A percentile compares a stretch with the other conserved stretches of the same genome.
These are phyloP conservation scores for Varanus komodoensis DNA, from an alignment of 2,113 vertebrate species.

Conservation along the genomic window DNA sequence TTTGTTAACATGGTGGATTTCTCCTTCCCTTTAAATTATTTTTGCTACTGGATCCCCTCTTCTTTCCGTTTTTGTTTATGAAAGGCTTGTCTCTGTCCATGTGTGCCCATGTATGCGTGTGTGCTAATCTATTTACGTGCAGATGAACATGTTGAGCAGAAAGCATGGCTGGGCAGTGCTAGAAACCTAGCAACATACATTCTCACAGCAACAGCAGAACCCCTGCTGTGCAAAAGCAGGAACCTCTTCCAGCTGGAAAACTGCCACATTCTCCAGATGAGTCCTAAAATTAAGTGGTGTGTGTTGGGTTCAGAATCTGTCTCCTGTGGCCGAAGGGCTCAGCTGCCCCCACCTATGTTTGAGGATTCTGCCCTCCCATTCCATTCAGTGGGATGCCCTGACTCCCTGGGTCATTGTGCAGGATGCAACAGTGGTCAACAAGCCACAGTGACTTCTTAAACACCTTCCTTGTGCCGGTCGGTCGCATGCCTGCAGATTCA, in stretches of 20 bases:
- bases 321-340: too few species aligned
- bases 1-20: neutral
- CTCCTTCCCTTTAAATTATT: neutral
- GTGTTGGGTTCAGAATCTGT: too few species aligned
- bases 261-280: neutral
- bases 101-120: neutral
- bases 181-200: neutral
- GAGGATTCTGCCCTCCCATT: too few species aligned
- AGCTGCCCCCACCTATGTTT: too few species aligned
- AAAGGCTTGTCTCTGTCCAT: neutral
- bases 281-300: neutral
- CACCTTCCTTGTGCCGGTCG: too few species aligned
- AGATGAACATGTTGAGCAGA: slow-evolving; percentile 3
- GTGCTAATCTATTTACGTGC: neutral
- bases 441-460: too few species aligned
- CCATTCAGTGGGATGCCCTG: too few species aligned
- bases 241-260: neutral
- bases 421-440: too few species aligned
- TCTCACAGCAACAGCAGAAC: neutral
- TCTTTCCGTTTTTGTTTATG: neutral
- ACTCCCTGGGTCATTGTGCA: too few species aligned
- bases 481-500: too few species aligned
- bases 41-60: neutral
- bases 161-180: neutral
- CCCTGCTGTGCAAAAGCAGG: neutral